A percentile compares a stretch with the other conserved stretches of the same genome.
phyloP scores from a whole-genome alignment of 2,113 vertebrate genomes.

The Hippoglossus stenolepis region DNA sequence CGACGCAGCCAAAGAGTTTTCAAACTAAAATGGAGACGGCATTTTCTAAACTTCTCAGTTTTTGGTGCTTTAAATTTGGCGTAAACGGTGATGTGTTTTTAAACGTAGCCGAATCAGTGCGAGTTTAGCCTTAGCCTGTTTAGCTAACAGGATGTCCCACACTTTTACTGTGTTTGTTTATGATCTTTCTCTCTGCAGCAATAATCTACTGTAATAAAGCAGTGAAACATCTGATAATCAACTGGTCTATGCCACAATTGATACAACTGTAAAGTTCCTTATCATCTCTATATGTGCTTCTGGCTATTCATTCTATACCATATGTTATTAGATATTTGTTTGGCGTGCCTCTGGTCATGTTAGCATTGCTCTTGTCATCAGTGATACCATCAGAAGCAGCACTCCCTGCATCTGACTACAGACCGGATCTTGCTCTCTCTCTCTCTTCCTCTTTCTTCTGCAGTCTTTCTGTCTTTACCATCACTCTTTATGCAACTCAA shows the following conservation, averaged over 20 bases:
- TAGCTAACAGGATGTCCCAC: background rate
- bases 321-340: constrained; percentile 25
- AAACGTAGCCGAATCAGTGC: too few relatives aligned
- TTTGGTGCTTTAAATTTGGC: too few relatives aligned
- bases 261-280: background rate
- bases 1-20: too few relatives aligned
- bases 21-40: too few relatives aligned
- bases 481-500: background rate
- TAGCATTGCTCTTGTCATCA: constrained; percentile 25
- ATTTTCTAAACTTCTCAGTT: too few relatives aligned
- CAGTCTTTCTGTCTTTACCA: background rate
- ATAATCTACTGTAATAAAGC: background rate
- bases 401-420: too few relatives aligned
- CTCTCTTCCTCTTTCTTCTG: background rate
- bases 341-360: constrained; percentile 1
- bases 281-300: background rate
- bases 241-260: background rate
- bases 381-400: constrained; percentile 2
- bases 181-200: background rate
- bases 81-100: too few relatives aligned
- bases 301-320: background rate
- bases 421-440: too few relatives aligned
- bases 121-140: background rate
- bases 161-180: background rate
- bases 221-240: constrained; percentile 3